Percentiles rank a stretch among this genome's conserved stretches.
Conservation (phyloP, 2,797 vertebrate species). For the Rhabdophis nuchalis region DNA sequence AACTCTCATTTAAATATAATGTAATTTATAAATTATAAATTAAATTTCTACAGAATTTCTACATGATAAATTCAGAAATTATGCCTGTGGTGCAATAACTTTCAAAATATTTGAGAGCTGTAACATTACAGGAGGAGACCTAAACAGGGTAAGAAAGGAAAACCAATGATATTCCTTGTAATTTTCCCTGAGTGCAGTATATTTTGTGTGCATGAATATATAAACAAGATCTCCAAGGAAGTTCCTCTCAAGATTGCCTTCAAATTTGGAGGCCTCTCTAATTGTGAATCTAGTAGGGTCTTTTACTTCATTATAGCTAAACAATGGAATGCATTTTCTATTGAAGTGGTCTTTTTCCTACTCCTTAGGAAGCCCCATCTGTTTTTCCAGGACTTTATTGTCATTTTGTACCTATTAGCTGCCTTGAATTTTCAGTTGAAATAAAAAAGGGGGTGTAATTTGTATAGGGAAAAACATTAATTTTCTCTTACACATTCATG, state of each 20-base stretch:
- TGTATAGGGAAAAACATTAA: background rate
- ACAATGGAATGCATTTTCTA: background rate
- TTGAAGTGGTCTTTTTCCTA: background rate
- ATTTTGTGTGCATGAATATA: background rate
- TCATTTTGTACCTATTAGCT: background rate
- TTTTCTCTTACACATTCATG: background rate
- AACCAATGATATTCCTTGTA: background rate
- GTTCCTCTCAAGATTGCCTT: background rate
- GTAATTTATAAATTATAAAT: background rate
- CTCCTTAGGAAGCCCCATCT: background rate
- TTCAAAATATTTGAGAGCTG: background rate
- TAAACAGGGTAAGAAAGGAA: background rate
- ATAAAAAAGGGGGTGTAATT: background rate
- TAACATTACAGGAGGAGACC: background rate
- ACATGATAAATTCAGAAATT: background rate
- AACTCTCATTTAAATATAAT: background rate
- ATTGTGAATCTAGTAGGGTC: background rate
- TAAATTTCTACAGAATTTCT: background rate
- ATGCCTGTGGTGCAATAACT: background rate
- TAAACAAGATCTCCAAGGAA: background rate
- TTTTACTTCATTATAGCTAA: background rate
- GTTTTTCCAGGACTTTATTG: background rate
- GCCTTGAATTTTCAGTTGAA: background rate
- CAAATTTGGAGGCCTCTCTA: background rate
- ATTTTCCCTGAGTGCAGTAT: background rate